phyloP scores from a whole-genome alignment of 2,888 invertebrate genomes.

The Ennomos quercinarius region DNA sequence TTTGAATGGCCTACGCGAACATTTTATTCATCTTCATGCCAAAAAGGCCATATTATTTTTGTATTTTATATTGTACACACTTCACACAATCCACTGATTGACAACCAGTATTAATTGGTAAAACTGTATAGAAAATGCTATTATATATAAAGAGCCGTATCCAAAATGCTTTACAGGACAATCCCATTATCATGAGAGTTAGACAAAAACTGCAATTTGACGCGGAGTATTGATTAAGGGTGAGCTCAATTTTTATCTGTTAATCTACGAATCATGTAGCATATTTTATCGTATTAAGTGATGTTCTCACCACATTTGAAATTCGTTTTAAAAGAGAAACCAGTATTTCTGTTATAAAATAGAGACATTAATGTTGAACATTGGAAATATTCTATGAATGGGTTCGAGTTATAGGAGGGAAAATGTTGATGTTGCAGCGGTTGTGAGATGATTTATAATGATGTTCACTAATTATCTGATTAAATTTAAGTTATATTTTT shows the following conservation, averaged over 20 bases:
- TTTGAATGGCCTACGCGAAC: slow-evolving; percentile 57
- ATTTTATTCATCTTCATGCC: slow-evolving; percentile 37
- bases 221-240: slow-evolving; percentile 37
- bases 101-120: slow-evolving; percentile 64
- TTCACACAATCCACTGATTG: slow-evolving; percentile 52
- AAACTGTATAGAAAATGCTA: slow-evolving; percentile 28
- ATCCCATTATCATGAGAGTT: slow-evolving; percentile 38
- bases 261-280: slow-evolving; percentile 36
- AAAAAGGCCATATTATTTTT: slow-evolving; percentile 57
- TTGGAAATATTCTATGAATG: slow-evolving; percentile 71
- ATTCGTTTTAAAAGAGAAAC: slow-evolving; percentile 52
- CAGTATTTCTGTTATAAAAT: slow-evolving; percentile 59
- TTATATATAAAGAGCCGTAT: slow-evolving; percentile 25
- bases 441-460: slow-evolving; percentile 84
- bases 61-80: slow-evolving; percentile 50
- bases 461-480: slow-evolving; percentile 84
- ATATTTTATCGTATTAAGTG: slow-evolving; percentile 29
- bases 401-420: slow-evolving; percentile 73
- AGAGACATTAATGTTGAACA: slow-evolving; percentile 63
- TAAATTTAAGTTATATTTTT: slow-evolving; percentile 84
- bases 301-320: slow-evolving; percentile 44
- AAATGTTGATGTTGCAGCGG: slow-evolving; percentile 77
- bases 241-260: slow-evolving; percentile 58
- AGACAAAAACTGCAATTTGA: slow-evolving; percentile 41
- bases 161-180: slow-evolving; percentile 1